Base-by-base conservation (phyloP, 2,888 invertebrate species). In the Drosophila fungiperda region DNA sequence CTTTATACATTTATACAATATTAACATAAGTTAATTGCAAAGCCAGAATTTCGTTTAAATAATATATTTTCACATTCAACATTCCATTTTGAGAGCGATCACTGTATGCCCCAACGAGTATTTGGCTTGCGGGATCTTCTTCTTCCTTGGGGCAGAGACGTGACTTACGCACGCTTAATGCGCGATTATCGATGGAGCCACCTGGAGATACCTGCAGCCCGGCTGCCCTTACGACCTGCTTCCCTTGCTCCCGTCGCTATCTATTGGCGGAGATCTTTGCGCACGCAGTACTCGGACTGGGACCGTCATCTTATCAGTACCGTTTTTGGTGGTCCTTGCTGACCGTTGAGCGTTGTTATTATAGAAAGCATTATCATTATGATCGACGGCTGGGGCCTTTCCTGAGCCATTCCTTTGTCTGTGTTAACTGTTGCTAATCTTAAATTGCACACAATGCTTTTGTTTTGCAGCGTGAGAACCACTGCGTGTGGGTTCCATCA, bases 401-500 rank as follows among this genome's bases (percentile, higher is more conserved):
- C 57, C 42, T 29, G 15, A 55, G 68, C 75, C 75, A 75, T 85
- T 71, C 78, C 69, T 67, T 85, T 65, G 64, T 75, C 52, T 88
- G 70, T 83, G 77, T 82, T 87, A 86, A 82, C 83, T 87, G 89
- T 87, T 90, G 90, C 90, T 83, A 88, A 88, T 88, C 90, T 88
- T 83, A 82, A 88, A 88, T 88, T 88, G 78, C 76, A 49, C 59
- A 55, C 71, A 59, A 71, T 69, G 68, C 71, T 50, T 68, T 80
- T 74, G 77, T 82, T 61, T 68, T 63, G 71, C 68, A 87, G 85
- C 92, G 91, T 91, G 91, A 91, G 91, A 91, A 92, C 87, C 90
- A 76, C 85, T 86, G 92, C 87, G 92, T 92, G 91, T 92, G 91
- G 89, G 68, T 90, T 89, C 87, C 74, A 62, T 75, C 68, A 54